phyloP scores from a whole-genome alignment of 2,113 vertebrate genomes.

The Clupea harengus region DNA sequence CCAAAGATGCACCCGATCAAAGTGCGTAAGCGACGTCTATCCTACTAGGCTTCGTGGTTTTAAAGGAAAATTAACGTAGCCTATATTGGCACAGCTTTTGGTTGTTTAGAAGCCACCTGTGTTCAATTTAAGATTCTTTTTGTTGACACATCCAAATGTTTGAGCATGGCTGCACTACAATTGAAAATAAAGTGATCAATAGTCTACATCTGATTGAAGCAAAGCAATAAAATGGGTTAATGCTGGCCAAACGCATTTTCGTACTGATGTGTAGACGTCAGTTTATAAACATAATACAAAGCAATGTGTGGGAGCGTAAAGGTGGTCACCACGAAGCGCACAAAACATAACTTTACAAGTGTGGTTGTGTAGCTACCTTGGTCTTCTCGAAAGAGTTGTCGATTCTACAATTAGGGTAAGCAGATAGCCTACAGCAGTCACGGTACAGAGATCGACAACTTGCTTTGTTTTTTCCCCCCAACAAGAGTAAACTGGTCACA shows the following conservation, averaged over 20 bases:
- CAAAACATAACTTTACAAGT: slow-evolving; percentile 6
- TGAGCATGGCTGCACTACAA: neutral
- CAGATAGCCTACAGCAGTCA: neutral
- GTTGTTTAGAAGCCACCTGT: neutral
- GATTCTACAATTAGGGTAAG: neutral
- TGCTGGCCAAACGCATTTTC: neutral
- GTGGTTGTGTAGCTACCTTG: neutral
- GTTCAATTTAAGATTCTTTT: neutral
- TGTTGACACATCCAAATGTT: neutral
- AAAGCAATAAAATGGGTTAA: neutral
- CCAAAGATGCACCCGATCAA: neutral
- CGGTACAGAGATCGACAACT: neutral
- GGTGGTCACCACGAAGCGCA: neutral
- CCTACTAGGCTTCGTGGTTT: slow-evolving; percentile 7
- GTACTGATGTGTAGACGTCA: neutral
- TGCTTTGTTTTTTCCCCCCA: neutral
- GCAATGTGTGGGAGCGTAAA: neutral
- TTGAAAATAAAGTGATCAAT: neutral
- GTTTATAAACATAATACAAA: neutral
- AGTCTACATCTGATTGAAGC: neutral
- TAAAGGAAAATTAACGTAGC: neutral
- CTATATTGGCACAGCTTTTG: neutral
- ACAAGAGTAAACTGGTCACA: neutral
- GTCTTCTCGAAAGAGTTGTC: neutral
- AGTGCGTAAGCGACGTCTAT: slow-evolving; percentile 2